These are phyloP conservation scores for Pangasius macronema DNA, from an alignment of 2,797 vertebrate genomes.

Conservation along the genomic window DNA sequence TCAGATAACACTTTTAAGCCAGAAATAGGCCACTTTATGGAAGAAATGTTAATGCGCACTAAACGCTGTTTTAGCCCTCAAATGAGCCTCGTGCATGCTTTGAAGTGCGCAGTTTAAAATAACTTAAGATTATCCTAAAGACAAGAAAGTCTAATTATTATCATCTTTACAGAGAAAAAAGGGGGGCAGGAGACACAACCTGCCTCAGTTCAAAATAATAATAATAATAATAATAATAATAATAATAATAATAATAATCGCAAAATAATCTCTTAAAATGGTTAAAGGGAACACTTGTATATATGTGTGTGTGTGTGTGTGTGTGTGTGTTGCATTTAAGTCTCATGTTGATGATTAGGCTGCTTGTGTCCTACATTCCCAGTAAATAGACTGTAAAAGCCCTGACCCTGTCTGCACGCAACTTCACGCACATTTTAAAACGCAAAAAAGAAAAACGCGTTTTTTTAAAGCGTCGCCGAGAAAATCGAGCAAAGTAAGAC, in stretches of 20 bases:
- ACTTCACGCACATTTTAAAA: not conserved
- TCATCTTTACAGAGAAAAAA: constrained; percentile 8
- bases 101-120: constrained; percentile 37
- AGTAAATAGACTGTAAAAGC: not conserved
- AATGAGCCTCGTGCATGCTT: constrained; percentile 41
- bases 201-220: not conserved
- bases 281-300: not conserved
- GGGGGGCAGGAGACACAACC: not conserved
- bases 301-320: not conserved
- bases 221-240: constrained; percentile 5
- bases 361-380: not conserved
- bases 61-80: constrained; percentile 37
- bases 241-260: not conserved
- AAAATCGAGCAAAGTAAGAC: not conserved
- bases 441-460: not conserved
- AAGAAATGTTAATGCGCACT: constrained; percentile 49
- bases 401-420: not conserved
- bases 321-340: not conserved
- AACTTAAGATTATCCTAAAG: constrained; percentile 10
- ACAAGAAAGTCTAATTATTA: constrained; percentile 17
- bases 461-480: not conserved
- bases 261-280: not conserved
- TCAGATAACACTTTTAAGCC: constrained; percentile 40
- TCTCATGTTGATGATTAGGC: not conserved
- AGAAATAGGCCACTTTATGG: constrained; percentile 45